These are phyloP conservation scores for Chorisops tibialis DNA, from an alignment of 2,888 invertebrate species.

Conservation along the genomic window DNA sequence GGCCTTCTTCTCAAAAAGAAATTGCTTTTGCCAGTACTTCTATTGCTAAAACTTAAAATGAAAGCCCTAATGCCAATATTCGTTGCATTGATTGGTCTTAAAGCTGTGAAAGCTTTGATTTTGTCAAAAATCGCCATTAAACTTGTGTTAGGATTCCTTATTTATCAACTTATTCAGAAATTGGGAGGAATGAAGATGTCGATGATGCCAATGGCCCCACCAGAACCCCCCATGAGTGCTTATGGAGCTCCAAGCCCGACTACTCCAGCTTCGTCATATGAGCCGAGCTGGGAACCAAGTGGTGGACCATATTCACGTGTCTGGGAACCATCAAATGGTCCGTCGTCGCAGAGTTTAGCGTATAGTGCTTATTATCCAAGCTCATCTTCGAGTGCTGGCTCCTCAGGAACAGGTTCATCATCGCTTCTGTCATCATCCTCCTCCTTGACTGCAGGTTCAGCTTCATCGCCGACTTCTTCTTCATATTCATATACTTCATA, in stretches of 20 bases:
- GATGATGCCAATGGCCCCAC: constrained; percentile 56
- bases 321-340: constrained; percentile 61
- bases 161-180: constrained; percentile 75
- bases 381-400: constrained; percentile 56
- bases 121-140: constrained; percentile 80
- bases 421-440: no score
- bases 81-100: constrained; percentile 72
- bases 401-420: constrained; percentile 41
- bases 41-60: constrained; percentile 78
- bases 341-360: constrained; percentile 59
- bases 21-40: constrained; percentile 71
- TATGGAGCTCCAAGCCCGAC: constrained; percentile 68
- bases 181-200: constrained; percentile 70
- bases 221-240: constrained; percentile 60
- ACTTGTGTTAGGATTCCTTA: constrained; percentile 76
- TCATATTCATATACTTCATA: no score
- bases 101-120: constrained; percentile 78
- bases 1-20: constrained; percentile 81
- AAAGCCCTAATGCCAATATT: constrained; percentile 81
- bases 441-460: no score
- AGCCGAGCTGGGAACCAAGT: constrained; percentile 65
- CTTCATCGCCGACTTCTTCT: no score
- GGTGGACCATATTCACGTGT: constrained; percentile 76
- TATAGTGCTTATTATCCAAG: constrained; percentile 71
- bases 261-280: constrained; percentile 68